phyloP scores from a whole-genome alignment of 2,888 invertebrate species.

The Mimachlamys varia region DNA sequence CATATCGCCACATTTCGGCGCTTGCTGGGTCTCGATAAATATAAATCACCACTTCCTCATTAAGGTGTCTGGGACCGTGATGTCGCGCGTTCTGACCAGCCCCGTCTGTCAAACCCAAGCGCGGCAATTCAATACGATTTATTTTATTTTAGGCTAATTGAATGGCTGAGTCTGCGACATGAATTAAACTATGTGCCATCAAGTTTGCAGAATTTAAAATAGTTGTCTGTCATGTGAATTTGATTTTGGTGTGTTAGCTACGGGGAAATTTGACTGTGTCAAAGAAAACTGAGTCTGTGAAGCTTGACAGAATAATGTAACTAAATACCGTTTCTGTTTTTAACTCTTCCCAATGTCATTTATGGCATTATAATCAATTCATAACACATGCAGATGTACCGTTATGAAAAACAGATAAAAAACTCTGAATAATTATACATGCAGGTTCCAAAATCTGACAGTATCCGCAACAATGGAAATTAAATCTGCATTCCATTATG shows the following conservation, averaged over 20 bases:
- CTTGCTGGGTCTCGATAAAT: background rate
- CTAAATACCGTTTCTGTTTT: background rate
- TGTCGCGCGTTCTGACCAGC: background rate
- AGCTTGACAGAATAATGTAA: background rate
- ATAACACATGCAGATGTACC: background rate
- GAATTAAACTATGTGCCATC: slow-evolving; percentile 17
- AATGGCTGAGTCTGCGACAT: background rate
- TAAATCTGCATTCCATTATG: no score
- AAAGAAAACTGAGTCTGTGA: background rate
- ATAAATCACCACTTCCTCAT: background rate
- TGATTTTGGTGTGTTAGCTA: background rate
- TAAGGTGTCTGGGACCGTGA: background rate
- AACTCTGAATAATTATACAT: no score
- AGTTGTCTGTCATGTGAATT: background rate
- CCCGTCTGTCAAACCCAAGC: background rate
- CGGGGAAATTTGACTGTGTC: no score
- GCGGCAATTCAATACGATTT: background rate
- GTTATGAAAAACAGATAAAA: no score
- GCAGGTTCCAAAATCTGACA: no score
- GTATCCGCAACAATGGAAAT: no score
- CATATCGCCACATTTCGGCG: background rate
- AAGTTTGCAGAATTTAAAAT: background rate
- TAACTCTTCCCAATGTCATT: background rate
- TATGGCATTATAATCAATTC: background rate
- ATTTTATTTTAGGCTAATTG: slow-evolving; percentile 33